Percentiles rank a stretch among this genome's conserved stretches.
Evolutionary conservation across 2,888 invertebrate genomes (phyloP).

Genomic region (Leucoptera coffeella): DNA sequence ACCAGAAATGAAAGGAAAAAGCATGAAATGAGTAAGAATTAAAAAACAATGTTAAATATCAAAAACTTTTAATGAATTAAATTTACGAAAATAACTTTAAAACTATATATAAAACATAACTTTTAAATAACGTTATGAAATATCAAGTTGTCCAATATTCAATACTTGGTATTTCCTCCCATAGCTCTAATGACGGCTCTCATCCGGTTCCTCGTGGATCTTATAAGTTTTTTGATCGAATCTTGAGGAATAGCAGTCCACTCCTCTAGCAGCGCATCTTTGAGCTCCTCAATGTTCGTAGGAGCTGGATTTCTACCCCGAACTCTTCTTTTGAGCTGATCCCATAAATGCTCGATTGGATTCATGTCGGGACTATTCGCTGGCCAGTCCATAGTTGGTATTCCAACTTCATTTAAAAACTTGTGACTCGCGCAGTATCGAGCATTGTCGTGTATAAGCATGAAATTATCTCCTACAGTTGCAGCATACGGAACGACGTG

Average conservation of each 20-base stretch:
- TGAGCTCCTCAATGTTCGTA: neutral
- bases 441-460: slow-evolving; percentile 1
- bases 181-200: slow-evolving; percentile 7
- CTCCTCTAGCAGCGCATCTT: neutral
- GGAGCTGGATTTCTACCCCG: slow-evolving; percentile 2
- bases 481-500: slow-evolving; percentile 3
- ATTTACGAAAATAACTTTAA: too few species aligned
- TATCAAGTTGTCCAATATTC: too few species aligned
- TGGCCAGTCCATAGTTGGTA: slow-evolving; percentile 8
- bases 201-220: slow-evolving; percentile 7
- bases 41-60: too few species aligned
- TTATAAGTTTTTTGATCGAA: slow-evolving; percentile 4
- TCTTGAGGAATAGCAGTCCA: neutral
- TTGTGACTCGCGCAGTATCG: slow-evolving; percentile 2
- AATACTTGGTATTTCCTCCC: slow-evolving; percentile 7
- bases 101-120: too few species aligned
- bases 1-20: too few species aligned
- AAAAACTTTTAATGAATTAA: too few species aligned
- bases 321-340: slow-evolving; percentile 7
- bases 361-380: slow-evolving; percentile 11
- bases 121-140: too few species aligned
- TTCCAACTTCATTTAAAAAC: neutral
- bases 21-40: too few species aligned
- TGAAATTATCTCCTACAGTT: slow-evolving; percentile 3
- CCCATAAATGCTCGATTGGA: slow-evolving; percentile 10